These are phyloP conservation scores for Amazona vittata DNA, from an alignment of 2,113 vertebrate genomes.

Conservation along the genomic window DNA sequence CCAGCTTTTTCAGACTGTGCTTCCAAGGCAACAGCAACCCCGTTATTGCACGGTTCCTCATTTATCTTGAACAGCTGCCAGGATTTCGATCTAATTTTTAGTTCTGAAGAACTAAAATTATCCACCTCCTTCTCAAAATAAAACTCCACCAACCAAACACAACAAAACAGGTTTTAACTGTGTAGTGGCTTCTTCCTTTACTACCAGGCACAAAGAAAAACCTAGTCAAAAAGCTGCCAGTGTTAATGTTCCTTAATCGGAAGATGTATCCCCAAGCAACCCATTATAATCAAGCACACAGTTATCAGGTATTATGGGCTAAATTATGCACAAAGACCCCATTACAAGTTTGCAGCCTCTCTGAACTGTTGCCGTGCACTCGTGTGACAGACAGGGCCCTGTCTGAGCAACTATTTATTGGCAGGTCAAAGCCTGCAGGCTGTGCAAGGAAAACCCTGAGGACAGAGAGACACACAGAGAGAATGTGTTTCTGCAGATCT, in stretches of 20 bases:
- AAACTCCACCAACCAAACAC: not conserved
- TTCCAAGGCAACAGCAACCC: slow-evolving; percentile 47
- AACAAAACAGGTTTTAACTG: not conserved
- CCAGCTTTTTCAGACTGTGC: slow-evolving; percentile 8
- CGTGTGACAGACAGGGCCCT: slow-evolving; percentile 73
- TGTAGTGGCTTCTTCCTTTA: not conserved
- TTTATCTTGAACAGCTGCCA: slow-evolving; percentile 43
- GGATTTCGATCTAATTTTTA: slow-evolving; percentile 35
- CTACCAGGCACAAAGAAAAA: not conserved
- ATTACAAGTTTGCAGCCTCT: slow-evolving; percentile 56
- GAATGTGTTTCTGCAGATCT: not conserved
- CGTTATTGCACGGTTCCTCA: slow-evolving; percentile 22
- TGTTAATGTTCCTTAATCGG: not conserved
- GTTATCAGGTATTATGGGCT: not conserved
- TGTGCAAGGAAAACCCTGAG: slow-evolving; percentile 48
- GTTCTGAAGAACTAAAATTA: slow-evolving; percentile 39
- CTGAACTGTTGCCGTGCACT: slow-evolving; percentile 54
- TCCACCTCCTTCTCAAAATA: slow-evolving; percentile 4
- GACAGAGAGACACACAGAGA: not conserved
- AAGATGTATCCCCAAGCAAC: not conserved
- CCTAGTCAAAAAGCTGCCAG: not conserved
- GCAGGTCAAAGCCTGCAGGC: slow-evolving; percentile 86
- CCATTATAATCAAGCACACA: not conserved
- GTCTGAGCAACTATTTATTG: slow-evolving; percentile 77
- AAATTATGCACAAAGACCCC: slow-evolving; percentile 68